These are phyloP conservation scores for Chaunax sp. DNA, from an alignment of 2,797 vertebrate genomes.

Conservation along the genomic window DNA sequence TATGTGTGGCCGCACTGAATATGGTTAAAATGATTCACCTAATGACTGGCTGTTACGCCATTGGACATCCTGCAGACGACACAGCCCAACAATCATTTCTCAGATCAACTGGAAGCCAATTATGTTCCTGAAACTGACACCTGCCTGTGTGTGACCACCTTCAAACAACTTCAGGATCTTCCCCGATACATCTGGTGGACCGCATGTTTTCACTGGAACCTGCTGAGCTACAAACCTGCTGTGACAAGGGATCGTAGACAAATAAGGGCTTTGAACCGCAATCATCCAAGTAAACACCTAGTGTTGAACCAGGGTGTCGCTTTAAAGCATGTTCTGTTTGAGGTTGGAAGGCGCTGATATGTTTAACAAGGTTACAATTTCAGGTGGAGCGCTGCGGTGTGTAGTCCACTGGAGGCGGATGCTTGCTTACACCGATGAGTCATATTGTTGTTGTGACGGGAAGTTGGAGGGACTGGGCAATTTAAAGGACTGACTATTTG, in stretches of 20 bases:
- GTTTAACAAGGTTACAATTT: slow-evolving; percentile 34
- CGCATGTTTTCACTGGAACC: slow-evolving; percentile 65
- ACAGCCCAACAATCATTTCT: slow-evolving; percentile 18
- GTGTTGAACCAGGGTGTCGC: slow-evolving; percentile 8
- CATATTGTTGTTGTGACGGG: slow-evolving; percentile 45
- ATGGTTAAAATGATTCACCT: neutral
- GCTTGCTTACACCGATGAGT: slow-evolving; percentile 44
- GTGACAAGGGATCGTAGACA: slow-evolving; percentile 33
- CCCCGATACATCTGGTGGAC: slow-evolving; percentile 30
- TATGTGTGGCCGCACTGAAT: slow-evolving; percentile 11
- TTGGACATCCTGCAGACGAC: neutral
- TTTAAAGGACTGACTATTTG: slow-evolving; percentile 36
- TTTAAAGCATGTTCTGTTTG: slow-evolving; percentile 16
- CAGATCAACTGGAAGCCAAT: slow-evolving; percentile 36
- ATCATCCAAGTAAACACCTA: slow-evolving; percentile 33
- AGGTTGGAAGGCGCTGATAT: slow-evolving; percentile 26
- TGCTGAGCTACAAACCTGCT: slow-evolving; percentile 56
- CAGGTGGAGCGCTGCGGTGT: slow-evolving; percentile 18
- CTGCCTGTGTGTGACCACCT: slow-evolving; percentile 28
- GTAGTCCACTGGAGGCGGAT: slow-evolving; percentile 32
- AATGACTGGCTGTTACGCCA: slow-evolving; percentile 17
- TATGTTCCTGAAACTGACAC: slow-evolving; percentile 33
- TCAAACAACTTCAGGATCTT: slow-evolving; percentile 37
- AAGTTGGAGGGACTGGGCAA: slow-evolving; percentile 29
- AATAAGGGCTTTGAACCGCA: slow-evolving; percentile 15